Evolutionary conservation across 2,888 invertebrate species (phyloP).

Genomic region (Macrophya alboannulata): DNA sequence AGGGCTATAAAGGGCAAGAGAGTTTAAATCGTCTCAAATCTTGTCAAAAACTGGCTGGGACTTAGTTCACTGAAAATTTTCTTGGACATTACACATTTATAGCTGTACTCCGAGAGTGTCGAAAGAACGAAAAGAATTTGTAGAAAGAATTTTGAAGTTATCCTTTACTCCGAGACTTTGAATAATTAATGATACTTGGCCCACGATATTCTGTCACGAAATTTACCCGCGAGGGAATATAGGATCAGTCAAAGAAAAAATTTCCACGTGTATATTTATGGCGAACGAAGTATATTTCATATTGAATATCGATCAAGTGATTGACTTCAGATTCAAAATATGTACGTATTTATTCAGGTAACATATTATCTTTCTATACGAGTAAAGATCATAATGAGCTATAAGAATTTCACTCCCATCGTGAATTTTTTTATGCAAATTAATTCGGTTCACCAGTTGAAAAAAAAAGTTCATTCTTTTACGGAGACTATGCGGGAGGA

Average conservation of each 20-base stretch:
- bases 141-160: neutral
- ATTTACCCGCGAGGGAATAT: neutral
- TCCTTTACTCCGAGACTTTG: constrained; percentile 1
- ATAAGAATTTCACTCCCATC: neutral
- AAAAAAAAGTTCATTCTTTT: constrained; percentile 9
- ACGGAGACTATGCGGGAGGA: constrained; percentile 16
- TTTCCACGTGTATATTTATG: neutral
- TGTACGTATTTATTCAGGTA: neutral
- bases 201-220: neutral
- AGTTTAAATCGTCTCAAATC: constrained; percentile 4
- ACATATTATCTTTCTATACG: too few species aligned
- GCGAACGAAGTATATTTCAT: neutral
- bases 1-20: neutral
- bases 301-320: neutral
- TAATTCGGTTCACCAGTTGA: neutral
- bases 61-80: neutral
- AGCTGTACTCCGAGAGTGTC: neutral
- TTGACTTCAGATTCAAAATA: neutral
- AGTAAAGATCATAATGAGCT: neutral
- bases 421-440: constrained; percentile 2
- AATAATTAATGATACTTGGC: constrained; percentile 18
- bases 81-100: neutral
- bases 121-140: neutral
- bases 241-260: neutral
- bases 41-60: neutral